Base-by-base conservation (phyloP, 2,113 vertebrate genomes). In the Geothlypis trichas region DNA sequence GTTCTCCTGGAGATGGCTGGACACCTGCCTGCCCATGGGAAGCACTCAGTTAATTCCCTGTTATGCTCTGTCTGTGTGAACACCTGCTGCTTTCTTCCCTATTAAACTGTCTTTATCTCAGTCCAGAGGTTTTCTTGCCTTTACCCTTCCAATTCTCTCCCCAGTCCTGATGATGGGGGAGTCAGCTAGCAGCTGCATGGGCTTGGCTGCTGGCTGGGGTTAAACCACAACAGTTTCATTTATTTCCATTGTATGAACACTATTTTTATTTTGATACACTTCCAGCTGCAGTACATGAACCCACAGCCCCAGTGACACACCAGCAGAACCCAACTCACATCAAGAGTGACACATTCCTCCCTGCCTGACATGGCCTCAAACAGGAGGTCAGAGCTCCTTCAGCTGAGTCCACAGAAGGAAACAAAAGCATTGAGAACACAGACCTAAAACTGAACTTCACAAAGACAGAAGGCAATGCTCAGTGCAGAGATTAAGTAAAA, bases 121-220 rank as follows among this genome's bases (percentile, higher is more conserved):
- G 11, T 3, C 9, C 21, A 27, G 0, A 3, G 13, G 35, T 88
- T 63, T 72, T 35, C 58, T 31, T 17, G 13, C 14, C 79, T 26
- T 65, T 8, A 63, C 30, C 9, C 42, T 42, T 63, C 26, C 15
- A 7, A 13, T 31, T 57, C 6, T 57, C 42, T 42, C 14, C 31
- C 41, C 0, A 2, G 1, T 10, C 24, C 16, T 58, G 8, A 21
- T 35, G 35, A 7, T 49, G 35, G 4, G 8, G 17, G 13, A 88
- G 26, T 42, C 26, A 69, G 33, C 0, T 0, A 80, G 31, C 0
- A 0, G 31, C n/a, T 47, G 11, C 6, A 4, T 33, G 42, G 41
- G 26, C 26, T 88, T 49, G 58, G 33, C 28, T 69, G 28, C 23
- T 54, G 35, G 9, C 27, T 58, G 44, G 33, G 6, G 20, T 54